Evolutionary conservation across 2,113 vertebrate species (phyloP).

Genomic region (Malaclemys terrapin): DNA sequence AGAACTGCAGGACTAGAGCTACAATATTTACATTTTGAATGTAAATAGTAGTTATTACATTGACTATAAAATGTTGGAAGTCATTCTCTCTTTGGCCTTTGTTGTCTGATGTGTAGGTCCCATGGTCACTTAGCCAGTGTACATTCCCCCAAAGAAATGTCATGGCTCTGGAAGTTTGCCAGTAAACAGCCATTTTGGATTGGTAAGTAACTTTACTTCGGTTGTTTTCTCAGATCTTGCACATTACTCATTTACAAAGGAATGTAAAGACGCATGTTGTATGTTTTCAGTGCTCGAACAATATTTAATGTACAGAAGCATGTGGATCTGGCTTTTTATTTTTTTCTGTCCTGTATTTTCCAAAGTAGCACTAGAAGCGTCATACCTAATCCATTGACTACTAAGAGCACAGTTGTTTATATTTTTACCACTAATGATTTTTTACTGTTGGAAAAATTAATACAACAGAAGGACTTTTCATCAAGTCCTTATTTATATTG

Average conservation of each 20-base stretch:
- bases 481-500: neutral
- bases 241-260: neutral
- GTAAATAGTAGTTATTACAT: neutral
- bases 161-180: conserved; percentile 81
- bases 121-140: conserved; percentile 79
- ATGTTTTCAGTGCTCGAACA: neutral
- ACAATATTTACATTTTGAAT: neutral
- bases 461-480: neutral
- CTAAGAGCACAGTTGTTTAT: neutral
- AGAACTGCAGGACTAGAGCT: neutral
- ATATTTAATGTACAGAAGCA: neutral
- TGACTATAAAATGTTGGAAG: neutral
- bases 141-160: conserved; percentile 74
- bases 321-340: neutral
- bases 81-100: conserved; percentile 6
- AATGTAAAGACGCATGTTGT: neutral
- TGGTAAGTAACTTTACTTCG: conserved; percentile 61
- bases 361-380: neutral
- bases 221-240: neutral
- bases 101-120: conserved; percentile 69
- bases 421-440: neutral
- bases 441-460: neutral
- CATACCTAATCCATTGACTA: neutral
- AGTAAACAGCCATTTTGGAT: conserved; percentile 79
- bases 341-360: neutral